phyloP scores from a whole-genome alignment of 2,113 vertebrate species.

The Etia nguti region DNA sequence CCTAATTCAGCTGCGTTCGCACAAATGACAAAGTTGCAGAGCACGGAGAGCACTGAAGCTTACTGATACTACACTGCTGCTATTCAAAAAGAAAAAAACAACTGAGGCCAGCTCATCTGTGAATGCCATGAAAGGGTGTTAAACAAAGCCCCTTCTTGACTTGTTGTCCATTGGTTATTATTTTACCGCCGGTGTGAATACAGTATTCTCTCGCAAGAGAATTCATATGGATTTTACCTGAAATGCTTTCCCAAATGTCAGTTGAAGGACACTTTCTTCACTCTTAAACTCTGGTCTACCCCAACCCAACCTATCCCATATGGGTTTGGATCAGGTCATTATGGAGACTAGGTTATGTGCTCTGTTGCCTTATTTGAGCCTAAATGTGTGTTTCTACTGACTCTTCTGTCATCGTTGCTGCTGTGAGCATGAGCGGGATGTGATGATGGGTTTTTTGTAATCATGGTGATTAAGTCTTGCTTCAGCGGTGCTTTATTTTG shows the following conservation, averaged over 20 bases:
- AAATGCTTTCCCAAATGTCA: accelerated
- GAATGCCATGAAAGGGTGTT: accelerated
- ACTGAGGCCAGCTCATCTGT: background rate
- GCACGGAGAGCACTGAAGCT: background rate
- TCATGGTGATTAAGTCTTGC: background rate
- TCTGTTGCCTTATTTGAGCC: background rate
- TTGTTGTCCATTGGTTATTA: background rate
- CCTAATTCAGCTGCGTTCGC: background rate
- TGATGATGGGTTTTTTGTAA: background rate
- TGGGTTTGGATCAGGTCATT: accelerated
- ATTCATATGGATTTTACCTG: background rate
- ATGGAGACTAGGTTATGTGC: background rate
- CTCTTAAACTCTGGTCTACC: background rate
- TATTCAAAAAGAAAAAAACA: background rate
- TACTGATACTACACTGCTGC: accelerated
- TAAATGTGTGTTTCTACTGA: background rate
- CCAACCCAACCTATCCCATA: background rate
- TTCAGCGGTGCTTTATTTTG: background rate
- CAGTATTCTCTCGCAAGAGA: background rate
- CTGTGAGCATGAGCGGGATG: background rate
- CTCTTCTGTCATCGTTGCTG: background rate
- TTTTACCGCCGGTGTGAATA: accelerated
- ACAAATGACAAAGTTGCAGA: background rate
- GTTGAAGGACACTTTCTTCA: background rate
- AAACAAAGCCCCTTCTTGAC: background rate